Base-by-base conservation (phyloP, 2,888 invertebrate species). In the Euplagia quadripunctaria region DNA sequence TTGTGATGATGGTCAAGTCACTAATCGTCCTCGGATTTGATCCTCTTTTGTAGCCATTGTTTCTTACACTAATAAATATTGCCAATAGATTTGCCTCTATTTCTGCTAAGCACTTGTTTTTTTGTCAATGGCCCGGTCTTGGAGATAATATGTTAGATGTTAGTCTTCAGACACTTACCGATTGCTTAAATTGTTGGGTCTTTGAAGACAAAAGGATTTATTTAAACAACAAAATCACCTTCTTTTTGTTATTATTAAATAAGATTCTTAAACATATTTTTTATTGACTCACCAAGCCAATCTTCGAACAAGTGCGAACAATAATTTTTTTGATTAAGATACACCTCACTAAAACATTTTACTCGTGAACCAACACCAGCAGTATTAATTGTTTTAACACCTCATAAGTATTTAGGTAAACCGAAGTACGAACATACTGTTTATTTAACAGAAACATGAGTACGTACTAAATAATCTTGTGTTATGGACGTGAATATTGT, bases 401-500 rank as follows among this genome's bases (percentile, higher is more conserved):
- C 17, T 43, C 49, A 14, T 42, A 43, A 55, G 68, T 58, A 68
- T 58, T 42, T 51, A 66, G 55, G 70, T 85, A 72, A 77, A 77
- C 76, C 81, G 79, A 77, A 71, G 73, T 71, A 69, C 68, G 71
- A 73, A 71, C 64, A 71, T 43, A 72, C 66, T 79, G 78, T 72
- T 82, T 80, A 84, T 81, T 86, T 79, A 81, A 84, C 79, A 82
- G 76, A 82, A 80, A 76, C 79, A 76, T 76, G 77, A 78, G 81
- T 80, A 81, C 79, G 83, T 74, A 80, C 81, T 72, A 72, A 75
- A 76, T 82, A 81, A 74, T 71, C 76, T 78, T 77, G 70, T 79
- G 80, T 83, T 76, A 73, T 76, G 79, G 74, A 82, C 68, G 85
- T 82, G 79, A 88, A 88, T 93, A 93, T 93, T 93, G 89, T 89